Conservation (phyloP, 2,113 vertebrate species). For the Pelodiscus sinensis region DNA sequence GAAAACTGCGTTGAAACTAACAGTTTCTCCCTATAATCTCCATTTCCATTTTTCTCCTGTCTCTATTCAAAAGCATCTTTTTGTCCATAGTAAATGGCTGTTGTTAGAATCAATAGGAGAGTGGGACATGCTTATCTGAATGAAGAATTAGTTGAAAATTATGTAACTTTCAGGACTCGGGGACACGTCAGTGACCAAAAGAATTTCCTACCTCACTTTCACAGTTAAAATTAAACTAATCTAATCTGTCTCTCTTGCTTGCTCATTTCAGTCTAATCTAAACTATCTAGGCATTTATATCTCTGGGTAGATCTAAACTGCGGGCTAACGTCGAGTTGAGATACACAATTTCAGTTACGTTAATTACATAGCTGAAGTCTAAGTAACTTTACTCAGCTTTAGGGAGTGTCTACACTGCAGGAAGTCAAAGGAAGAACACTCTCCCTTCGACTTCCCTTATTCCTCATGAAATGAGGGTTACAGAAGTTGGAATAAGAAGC, state of each 20-base stretch:
- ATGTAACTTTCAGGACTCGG: not conserved
- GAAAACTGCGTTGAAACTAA: not conserved
- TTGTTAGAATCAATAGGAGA: not conserved
- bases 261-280: not conserved
- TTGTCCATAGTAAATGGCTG: not conserved
- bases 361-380: too few relatives aligned
- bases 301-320: not conserved
- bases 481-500: too few relatives aligned
- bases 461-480: too few relatives aligned
- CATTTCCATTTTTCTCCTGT: not conserved
- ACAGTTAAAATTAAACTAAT: not conserved
- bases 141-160: not conserved
- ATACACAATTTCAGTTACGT: too few relatives aligned
- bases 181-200: not conserved
- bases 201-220: not conserved
- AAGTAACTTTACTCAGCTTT: too few relatives aligned
- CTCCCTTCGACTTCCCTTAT: too few relatives aligned
- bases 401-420: too few relatives aligned
- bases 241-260: not conserved
- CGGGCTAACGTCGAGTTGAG: too few relatives aligned
- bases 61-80: not conserved
- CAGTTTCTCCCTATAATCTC: not conserved
- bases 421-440: too few relatives aligned
- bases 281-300: not conserved
- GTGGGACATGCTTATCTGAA: not conserved